Base-by-base conservation (phyloP, 2,888 invertebrate genomes). In the Dicyrtoma fusca region DNA sequence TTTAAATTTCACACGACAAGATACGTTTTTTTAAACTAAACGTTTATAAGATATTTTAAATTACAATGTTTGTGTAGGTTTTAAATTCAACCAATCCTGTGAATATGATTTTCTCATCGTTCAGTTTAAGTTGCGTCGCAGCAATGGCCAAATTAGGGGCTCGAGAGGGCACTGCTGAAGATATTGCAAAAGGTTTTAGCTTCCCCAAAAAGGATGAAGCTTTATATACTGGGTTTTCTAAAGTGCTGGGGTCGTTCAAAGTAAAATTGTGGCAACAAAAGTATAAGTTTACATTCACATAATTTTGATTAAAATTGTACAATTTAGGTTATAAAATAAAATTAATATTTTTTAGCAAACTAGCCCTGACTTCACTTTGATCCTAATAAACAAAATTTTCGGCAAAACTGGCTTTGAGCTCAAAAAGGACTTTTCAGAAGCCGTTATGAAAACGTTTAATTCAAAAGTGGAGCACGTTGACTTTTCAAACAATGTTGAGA, bases 391-490 rank as follows among this genome's bases (percentile, higher is more conserved):
- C n/a, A n/a, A n/a, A n/a, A n/a, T n/a, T n/a, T n/a, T n/a, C n/a
- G n/a, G n/a, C n/a, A n/a, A 81, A 63, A 71, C 75, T 5, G 80
- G 80, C 1, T 80, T 76, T 63, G 65, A 61, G 8, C 47, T 81
- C 8, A 71, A 77, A 4, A 51, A 65, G 5, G 59, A 74, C 5
- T 81, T 76, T 64, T 25, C 55, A 11, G 26, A 47, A 1, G 74
- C 71, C n/a, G 71, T 83, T 64, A 65, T 76, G 65, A 76, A 78
- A 13, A 73, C 80, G 66, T 81, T 82, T 61, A 71, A 55, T 2
- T 78, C 78, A 1, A 77, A 81, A 17, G 75, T 81, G 0, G 75
- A 77, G 11, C 79, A 77, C 44, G 68, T 82, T 13, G 79, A 83
- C 68, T 83, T 82, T 69, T 69, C 77, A 0, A 75, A 81, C 0